These are phyloP conservation scores for Natrix natrix DNA, from an alignment of 2,797 vertebrate species.

Conservation along the genomic window DNA sequence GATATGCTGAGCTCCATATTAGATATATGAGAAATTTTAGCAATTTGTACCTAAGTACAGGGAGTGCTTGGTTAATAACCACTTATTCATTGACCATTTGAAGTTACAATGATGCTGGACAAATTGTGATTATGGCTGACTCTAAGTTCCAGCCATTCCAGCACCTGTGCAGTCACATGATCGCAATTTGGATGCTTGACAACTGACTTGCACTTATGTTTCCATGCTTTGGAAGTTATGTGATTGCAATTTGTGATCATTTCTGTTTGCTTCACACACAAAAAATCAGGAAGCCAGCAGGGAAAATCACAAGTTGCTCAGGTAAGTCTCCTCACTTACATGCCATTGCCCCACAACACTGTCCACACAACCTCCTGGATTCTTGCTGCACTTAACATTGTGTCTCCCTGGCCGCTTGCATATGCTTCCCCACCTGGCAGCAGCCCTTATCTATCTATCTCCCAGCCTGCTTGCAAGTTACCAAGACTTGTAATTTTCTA, in stretches of 20 bases:
- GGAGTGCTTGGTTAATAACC: not conserved
- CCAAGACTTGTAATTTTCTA: not conserved
- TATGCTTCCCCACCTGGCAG: not conserved
- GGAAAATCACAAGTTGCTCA: not conserved
- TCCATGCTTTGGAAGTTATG: not conserved
- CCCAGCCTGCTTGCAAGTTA: not conserved
- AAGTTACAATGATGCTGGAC: not conserved
- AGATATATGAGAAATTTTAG: not conserved
- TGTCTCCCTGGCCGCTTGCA: not conserved
- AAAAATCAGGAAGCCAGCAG: not conserved
- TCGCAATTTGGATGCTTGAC: not conserved
- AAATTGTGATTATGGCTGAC: not conserved
- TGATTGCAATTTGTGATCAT: not conserved
- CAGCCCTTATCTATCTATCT: not conserved
- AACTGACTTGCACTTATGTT: not conserved
- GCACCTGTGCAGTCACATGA: not conserved
- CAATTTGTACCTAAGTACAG: not conserved
- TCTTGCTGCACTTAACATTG: not conserved
- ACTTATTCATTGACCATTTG: not conserved
- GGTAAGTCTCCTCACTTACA: not conserved
- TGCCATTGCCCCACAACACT: not conserved
- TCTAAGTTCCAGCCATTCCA: not conserved
- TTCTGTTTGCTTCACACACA: not conserved
- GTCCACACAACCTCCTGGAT: not conserved
- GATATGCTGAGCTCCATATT: not conserved